Base-by-base conservation (phyloP, 2,888 invertebrate genomes). In the Scelioninae gen. 2 region DNA sequence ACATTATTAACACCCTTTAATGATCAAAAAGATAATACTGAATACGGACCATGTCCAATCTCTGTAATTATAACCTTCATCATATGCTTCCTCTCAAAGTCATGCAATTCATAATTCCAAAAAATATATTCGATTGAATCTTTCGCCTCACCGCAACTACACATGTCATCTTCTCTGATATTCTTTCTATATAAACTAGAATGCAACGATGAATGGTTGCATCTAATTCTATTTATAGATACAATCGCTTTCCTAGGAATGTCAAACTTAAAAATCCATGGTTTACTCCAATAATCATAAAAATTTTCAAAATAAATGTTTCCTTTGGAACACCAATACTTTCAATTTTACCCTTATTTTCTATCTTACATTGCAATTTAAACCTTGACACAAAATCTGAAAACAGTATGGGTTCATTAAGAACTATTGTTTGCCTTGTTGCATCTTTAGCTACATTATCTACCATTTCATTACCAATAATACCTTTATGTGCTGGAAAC, bases 401-500 rank as follows among this genome's bases (percentile, higher is more conserved):
- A 22, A 11, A 43, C 13, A 22, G 19, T 13, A 43, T 43, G n/a
- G 43, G 43, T 2, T 4, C n/a, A 19, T 43, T 43, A 3, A 25
- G 6, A 25, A 25, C 11, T 2, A 4, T 10, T 22, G n/a, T 10
- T 63, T 35, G 25, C n/a, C 5, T 43, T 0, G 46, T 39, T 5
- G 28, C 45, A 1, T 19, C n/a, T 46, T 28, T 65, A 0, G 74
- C 75, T 4, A 4, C 25, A 10, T 33, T 2, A 41, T 76, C 76
- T 0, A 57, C 78, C 0, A 18, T 11, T 33, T 76, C 74, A 57
- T 78, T 77, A 1, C 72, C 73, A 0, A 1, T 6, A 1, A 78
- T 70, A 6, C 73, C 74, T 4, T 25, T 22, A 19, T 78, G 78
- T 4, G 73, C 41, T 0, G 74, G 76, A n/a, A 76, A 53, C 76